These are phyloP conservation scores for Bombus pyrosoma DNA, from an alignment of 1,140 invertebrate species.

Conservation along the genomic window DNA sequence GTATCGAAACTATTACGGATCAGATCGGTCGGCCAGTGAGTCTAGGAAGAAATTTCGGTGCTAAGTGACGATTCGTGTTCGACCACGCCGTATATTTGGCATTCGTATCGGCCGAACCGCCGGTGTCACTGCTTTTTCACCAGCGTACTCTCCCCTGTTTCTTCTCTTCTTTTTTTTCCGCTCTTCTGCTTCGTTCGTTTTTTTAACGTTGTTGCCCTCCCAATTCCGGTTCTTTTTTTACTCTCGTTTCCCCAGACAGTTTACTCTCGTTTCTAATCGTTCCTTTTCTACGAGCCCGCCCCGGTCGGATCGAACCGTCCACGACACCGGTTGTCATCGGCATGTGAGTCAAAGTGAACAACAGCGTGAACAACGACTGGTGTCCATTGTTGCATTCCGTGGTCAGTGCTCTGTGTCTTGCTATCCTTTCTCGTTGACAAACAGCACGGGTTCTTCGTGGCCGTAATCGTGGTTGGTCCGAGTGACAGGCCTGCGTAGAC, in stretches of 20 bases:
- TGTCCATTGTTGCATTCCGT: conserved; percentile 32
- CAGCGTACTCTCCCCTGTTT: not conserved
- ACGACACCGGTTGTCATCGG: conserved; percentile 15
- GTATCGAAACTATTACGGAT: conserved; percentile 4
- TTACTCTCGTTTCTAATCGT: conserved; percentile 16
- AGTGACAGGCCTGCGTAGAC: not conserved
- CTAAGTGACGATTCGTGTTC: conserved; percentile 38
- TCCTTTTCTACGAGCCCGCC: not conserved
- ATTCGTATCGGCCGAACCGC: not conserved
- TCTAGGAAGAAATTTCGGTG: conserved; percentile 24
- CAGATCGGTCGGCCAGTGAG: not conserved
- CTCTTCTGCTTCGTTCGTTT: not conserved
- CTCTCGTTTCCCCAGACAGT: not conserved
- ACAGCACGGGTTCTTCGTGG: conserved; percentile 4
- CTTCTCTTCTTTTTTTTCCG: not conserved
- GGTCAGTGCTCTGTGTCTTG: conserved; percentile 6
- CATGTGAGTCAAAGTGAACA: conserved; percentile 31
- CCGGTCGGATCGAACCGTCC: conserved; percentile 15
- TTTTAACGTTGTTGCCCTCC: not conserved
- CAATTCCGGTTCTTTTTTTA: not conserved
- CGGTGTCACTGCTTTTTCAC: conserved; percentile 13
- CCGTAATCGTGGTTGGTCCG: not conserved
- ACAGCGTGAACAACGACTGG: conserved; percentile 33
- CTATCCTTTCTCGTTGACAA: conserved; percentile 16
- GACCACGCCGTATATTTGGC: not conserved